A percentile compares a stretch with the other conserved stretches of the same genome.
phyloP scores from a whole-genome alignment of 2,113 vertebrate species.

The Dissostichus mawsoni region DNA sequence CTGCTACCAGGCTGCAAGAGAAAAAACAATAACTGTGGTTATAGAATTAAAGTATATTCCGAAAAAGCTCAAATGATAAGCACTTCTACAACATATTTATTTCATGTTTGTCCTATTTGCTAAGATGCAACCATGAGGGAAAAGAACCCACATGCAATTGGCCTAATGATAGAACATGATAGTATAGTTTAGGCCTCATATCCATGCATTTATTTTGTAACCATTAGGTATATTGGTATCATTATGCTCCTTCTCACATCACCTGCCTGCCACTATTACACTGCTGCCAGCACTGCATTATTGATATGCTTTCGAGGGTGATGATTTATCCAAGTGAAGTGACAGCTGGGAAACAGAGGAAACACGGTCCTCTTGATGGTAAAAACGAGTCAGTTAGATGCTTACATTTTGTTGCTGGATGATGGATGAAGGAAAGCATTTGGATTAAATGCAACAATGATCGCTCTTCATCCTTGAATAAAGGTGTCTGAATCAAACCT shows the following conservation, averaged over 20 bases:
- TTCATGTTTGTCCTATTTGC: neutral
- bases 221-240: constrained; percentile 11
- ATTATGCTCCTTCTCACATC: constrained; percentile 5
- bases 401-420: constrained; percentile 13
- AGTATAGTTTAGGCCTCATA: neutral
- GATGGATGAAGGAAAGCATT: constrained; percentile 25
- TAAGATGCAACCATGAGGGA: neutral
- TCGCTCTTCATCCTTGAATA: neutral
- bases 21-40: constrained; percentile 14
- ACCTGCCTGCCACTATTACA: constrained; percentile 30
- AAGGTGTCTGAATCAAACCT: neutral
- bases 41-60: neutral
- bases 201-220: constrained; percentile 2
- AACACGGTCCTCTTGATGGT: constrained; percentile 21
- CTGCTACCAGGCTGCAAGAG: neutral
- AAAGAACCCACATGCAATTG: neutral
- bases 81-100: neutral
- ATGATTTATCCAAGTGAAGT: constrained; percentile 54
- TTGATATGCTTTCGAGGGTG: constrained; percentile 52
- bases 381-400: constrained; percentile 29
- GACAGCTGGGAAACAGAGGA: constrained; percentile 27
- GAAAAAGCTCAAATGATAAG: neutral
- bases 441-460: constrained; percentile 10
- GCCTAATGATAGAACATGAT: neutral
- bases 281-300: constrained; percentile 54